A percentile compares a stretch with the other conserved stretches of the same genome.
Evolutionary conservation across 2,888 invertebrate species (phyloP).

Genomic region (Erebia aethiops): DNA sequence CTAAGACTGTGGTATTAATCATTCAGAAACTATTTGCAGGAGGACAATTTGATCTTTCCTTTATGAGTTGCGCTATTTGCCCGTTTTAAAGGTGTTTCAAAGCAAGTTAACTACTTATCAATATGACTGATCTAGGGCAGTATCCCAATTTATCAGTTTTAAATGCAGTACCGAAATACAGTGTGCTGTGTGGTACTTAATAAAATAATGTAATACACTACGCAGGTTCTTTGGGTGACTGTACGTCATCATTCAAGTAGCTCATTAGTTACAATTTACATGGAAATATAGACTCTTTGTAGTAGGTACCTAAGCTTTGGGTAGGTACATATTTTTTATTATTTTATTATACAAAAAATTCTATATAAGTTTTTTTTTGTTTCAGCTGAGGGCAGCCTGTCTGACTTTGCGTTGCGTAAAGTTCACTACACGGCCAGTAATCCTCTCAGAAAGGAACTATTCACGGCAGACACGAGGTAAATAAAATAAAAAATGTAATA

Average conservation of each 20-base stretch:
- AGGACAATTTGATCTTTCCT: neutral
- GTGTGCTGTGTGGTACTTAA: no score
- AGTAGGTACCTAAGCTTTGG: neutral
- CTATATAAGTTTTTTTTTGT: constrained; percentile 48
- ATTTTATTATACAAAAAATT: neutral
- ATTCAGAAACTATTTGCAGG: neutral
- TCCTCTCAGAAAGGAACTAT: constrained; percentile 87
- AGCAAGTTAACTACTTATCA: neutral
- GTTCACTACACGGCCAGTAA: constrained; percentile 89
- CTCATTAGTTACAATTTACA: no score
- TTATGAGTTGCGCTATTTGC: neutral
- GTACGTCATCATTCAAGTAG: neutral
- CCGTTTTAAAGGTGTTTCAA: neutral
- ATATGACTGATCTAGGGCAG: neutral
- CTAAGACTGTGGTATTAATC: neutral
- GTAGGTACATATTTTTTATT: neutral
- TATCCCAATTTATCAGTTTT: neutral
- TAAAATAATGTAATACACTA: neutral
- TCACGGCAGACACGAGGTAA: constrained; percentile 87
- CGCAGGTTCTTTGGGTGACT: neutral
- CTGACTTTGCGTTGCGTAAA: constrained; percentile 91
- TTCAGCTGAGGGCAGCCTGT: constrained; percentile 96
- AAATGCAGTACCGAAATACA: no score
- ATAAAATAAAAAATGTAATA: no score
- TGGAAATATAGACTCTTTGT: neutral